Evolutionary conservation across 2,888 invertebrate genomes (phyloP).

Genomic region (Tachina grossa): DNA sequence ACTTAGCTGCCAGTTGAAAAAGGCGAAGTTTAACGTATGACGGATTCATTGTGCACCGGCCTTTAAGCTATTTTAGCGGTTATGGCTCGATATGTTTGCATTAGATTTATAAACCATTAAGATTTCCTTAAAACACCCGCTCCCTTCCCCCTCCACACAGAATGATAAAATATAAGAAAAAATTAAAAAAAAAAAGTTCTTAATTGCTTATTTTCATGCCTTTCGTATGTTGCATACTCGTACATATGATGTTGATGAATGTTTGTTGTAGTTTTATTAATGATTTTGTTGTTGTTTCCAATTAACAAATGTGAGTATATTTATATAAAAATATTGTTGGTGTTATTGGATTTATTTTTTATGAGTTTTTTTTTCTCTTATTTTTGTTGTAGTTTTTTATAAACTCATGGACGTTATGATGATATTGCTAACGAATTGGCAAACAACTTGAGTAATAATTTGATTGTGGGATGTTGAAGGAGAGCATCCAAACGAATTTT

Average conservation of each 20-base stretch:
- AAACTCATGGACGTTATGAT: constrained; percentile 23
- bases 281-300: constrained; percentile 30
- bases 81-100: neutral
- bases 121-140: neutral
- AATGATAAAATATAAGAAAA: neutral
- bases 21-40: too few species aligned
- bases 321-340: constrained; percentile 34
- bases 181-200: neutral
- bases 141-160: neutral
- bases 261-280: constrained; percentile 41
- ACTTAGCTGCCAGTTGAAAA: too few species aligned
- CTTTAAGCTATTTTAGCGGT: too few species aligned
- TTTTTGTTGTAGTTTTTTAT: constrained; percentile 9
- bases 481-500: neutral
- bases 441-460: constrained; percentile 60
- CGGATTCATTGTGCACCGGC: too few species aligned
- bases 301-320: constrained; percentile 49
- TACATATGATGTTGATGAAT: constrained; percentile 1
- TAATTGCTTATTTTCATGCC: constrained; percentile 16
- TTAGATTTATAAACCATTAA: neutral
- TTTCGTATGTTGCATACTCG: neutral
- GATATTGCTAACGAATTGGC: constrained; percentile 67
- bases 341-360: constrained; percentile 22
- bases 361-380: constrained; percentile 13
- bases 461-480: neutral